Base-by-base conservation (phyloP, 1,140 invertebrate genomes). In the Brachionus rubens region DNA sequence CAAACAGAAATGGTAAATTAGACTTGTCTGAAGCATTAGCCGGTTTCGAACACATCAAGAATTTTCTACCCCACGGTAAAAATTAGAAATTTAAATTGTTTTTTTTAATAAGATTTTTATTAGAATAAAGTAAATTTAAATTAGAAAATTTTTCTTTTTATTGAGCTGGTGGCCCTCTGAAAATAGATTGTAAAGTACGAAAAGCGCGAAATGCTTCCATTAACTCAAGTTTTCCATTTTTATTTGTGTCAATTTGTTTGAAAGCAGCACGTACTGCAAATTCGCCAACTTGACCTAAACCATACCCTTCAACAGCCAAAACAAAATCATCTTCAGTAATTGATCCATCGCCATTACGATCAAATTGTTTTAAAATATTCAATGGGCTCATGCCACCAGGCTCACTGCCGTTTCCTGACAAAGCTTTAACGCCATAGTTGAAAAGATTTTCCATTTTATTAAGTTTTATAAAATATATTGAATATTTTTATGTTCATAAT, bases 281-380 rank as follows among this genome's bases (percentile, higher is more conserved):
- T 36, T 72, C 68, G 6, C 68, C 68, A 52, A 72, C 36, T 19
- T 41, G n/a, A 40, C 68, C 68, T 6, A 72, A 26, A 7, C 68
- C 68, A 40, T 40, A 54, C 14, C 24, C 28, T 10, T 72, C 19
- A 4, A 72, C 47, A 0, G 36, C 43, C 6, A 72, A 10, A 19
- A 72, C 33, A 72, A 72, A 72, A 24, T 72, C 68, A 5, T 72
- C 68, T 50, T 72, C 68, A 2, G 68, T 72, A 12, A 72, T 72
- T 3, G 0, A 16, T 1, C 24, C 24, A 41, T 72, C 68, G 28
- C 68, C 68, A 72, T 48, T 72, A 12, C 68, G 43, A 40, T 72
- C 68, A 24, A 72, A 72, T 72, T 72, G 68, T 48, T 48, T 54
- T 7, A 72, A 54, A 33, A 72, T 19, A 33, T 70, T 70, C 26